Percentiles rank a stretch among this genome's conserved stretches.
These are phyloP conservation scores for Automeris io DNA, from an alignment of 2,888 invertebrate genomes.

Conservation along the genomic window DNA sequence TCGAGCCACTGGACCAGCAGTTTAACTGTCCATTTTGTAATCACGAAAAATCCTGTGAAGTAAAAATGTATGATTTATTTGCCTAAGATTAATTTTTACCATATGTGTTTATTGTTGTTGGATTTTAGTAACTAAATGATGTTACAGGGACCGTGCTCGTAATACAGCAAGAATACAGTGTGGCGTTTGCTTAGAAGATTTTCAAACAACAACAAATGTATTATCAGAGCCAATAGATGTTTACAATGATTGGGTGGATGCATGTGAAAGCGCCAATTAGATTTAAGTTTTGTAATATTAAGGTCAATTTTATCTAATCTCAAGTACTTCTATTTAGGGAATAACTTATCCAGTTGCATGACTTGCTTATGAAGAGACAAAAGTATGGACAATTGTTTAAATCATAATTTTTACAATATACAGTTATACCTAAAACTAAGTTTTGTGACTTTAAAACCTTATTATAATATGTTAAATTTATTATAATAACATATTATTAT, in stretches of 20 bases:
- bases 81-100: background rate
- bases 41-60: slow-evolving; percentile 99
- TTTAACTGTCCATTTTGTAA: slow-evolving; percentile 99
- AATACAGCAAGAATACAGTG: slow-evolving; percentile 97
- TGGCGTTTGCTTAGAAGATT: slow-evolving; percentile 96
- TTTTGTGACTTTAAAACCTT: too few relatives aligned
- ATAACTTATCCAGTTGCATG: too few relatives aligned
- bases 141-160: slow-evolving; percentile 92
- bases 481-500: too few relatives aligned
- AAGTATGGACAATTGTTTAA: too few relatives aligned
- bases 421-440: too few relatives aligned
- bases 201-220: slow-evolving; percentile 96
- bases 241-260: slow-evolving; percentile 99
- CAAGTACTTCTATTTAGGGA: too few relatives aligned
- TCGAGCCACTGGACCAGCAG: slow-evolving; percentile 94
- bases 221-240: slow-evolving; percentile 98
- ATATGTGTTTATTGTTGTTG: background rate
- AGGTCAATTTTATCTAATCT: background rate
- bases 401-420: too few relatives aligned
- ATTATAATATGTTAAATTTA: too few relatives aligned
- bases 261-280: slow-evolving; percentile 93
- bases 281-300: slow-evolving; percentile 18
- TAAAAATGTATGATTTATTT: slow-evolving; percentile 89
- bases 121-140: background rate
- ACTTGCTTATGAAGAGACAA: too few relatives aligned